Conservation (phyloP, 2,113 vertebrate genomes). For the Ceratotherium simum region DNA sequence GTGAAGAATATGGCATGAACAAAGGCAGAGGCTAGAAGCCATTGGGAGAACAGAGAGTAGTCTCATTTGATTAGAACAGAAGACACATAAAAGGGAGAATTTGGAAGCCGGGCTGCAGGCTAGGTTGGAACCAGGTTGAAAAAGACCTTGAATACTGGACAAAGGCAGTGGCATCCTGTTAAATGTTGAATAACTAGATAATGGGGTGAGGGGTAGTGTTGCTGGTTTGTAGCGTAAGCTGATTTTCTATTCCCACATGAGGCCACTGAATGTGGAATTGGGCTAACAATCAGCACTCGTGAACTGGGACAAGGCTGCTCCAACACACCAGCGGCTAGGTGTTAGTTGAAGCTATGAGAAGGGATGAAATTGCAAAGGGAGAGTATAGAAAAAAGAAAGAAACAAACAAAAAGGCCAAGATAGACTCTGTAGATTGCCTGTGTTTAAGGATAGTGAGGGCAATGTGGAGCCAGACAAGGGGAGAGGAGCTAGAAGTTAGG, state of each 20-base stretch:
- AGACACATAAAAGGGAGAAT: background rate
- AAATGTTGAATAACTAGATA: background rate
- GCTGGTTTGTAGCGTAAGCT: background rate
- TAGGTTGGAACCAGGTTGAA: background rate
- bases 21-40: background rate
- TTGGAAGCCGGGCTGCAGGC: background rate
- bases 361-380: background rate
- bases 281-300: no score
- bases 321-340: accelerated
- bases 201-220: accelerated
- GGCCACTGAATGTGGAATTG: background rate
- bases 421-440: background rate
- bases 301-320: background rate
- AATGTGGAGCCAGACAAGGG: background rate
- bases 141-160: background rate
- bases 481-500: background rate
- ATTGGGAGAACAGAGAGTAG: background rate
- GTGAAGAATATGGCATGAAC: accelerated
- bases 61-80: background rate
- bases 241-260: background rate
- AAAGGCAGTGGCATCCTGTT: background rate
- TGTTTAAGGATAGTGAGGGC: background rate
- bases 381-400: background rate
- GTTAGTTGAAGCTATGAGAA: background rate
- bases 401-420: background rate